These are phyloP conservation scores for Menura novaehollandiae DNA, from an alignment of 2,113 vertebrate genomes.

Conservation along the genomic window DNA sequence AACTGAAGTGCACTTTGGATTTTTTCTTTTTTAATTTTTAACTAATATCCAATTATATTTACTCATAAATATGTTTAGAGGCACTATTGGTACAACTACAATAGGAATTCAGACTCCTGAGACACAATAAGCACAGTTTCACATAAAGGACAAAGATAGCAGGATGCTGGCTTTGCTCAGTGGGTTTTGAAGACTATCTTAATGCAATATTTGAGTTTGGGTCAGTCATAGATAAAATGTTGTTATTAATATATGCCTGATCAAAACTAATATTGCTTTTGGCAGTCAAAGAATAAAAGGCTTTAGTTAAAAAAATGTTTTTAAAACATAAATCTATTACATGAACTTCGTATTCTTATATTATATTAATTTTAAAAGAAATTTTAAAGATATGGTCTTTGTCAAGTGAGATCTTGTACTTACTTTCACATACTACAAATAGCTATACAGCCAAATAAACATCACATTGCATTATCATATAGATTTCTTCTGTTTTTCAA, in stretches of 20 bases:
- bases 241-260: background rate
- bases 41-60: background rate
- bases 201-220: background rate
- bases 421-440: background rate
- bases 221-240: background rate
- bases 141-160: background rate
- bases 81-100: background rate
- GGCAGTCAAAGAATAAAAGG: background rate
- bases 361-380: background rate
- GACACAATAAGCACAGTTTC: background rate
- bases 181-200: background rate
- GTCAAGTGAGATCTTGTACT: background rate
- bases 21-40: background rate
- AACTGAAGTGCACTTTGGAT: background rate
- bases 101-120: background rate
- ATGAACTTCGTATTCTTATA: background rate
- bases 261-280: background rate
- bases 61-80: background rate
- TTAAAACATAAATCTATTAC: background rate
- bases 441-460: background rate
- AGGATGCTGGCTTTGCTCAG: background rate
- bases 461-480: background rate
- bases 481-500: constrained; percentile 49
- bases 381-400: background rate
- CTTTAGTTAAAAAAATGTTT: background rate